These are phyloP conservation scores for Ophiothrix spiculata DNA, from an alignment of 35 echinoderm and acorn worm genomes.

Conservation along the genomic window DNA sequence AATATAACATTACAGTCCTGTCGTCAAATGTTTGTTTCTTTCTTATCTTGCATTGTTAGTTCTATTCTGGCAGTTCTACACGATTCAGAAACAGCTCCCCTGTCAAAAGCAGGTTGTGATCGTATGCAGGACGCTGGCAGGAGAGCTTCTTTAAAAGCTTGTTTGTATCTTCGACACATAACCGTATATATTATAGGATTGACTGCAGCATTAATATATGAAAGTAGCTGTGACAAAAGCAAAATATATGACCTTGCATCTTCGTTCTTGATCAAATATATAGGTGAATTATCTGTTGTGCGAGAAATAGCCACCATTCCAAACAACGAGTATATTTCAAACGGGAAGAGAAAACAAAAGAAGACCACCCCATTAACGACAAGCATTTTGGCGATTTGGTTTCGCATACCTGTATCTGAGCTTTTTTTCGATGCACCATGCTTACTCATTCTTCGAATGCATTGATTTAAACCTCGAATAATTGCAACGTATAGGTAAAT, in stretches of 20 bases:
- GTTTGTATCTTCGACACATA: constrained; percentile 69
- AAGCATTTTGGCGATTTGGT: constrained; percentile 84
- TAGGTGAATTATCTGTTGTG: not conserved
- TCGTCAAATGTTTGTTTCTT: too few species aligned
- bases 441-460: constrained; percentile 42
- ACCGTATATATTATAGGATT: constrained; percentile 90
- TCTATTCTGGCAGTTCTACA: too few species aligned
- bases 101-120: too few species aligned
- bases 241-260: not conserved
- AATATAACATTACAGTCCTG: too few species aligned
- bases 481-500: constrained; percentile 63
- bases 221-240: constrained; percentile 39
- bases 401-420: constrained; percentile 59
- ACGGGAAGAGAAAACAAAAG: constrained; percentile 81
- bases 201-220: constrained; percentile 84
- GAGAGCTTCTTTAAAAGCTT: not conserved
- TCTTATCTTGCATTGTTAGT: too few species aligned
- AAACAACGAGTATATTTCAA: constrained; percentile 66
- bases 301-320: not conserved
- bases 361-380: constrained; percentile 88
- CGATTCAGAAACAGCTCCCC: too few species aligned
- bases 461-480: constrained; percentile 59
- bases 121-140: too few species aligned
- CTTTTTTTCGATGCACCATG: constrained; percentile 36
- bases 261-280: not conserved